These are phyloP conservation scores for Dicrurus megarhynchus DNA, from an alignment of 2,113 vertebrate species.

Conservation along the genomic window DNA sequence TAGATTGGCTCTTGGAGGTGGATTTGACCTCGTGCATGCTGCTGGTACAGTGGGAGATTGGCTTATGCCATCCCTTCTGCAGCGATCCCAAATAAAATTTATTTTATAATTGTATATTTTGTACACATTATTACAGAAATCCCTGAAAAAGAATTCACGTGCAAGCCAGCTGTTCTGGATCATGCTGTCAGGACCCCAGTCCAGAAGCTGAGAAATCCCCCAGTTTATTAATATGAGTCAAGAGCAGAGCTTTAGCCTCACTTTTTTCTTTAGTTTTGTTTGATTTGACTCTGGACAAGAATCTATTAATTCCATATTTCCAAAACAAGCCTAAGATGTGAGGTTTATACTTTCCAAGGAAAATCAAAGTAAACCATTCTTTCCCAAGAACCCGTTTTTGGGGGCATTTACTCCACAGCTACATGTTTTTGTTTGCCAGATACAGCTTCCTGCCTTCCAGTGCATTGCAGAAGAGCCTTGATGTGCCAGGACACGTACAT, in stretches of 20 bases:
- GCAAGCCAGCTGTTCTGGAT: not conserved
- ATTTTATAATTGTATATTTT: not conserved
- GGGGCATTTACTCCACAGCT: not conserved
- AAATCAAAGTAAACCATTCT: not conserved
- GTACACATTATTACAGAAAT: not conserved
- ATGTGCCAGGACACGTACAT: accelerated
- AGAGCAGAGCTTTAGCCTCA: not conserved
- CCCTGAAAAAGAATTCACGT: not conserved
- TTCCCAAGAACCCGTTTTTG: not conserved
- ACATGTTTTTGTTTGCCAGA: not conserved
- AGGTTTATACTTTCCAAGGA: not conserved
- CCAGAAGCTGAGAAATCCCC: not conserved
- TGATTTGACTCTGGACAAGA: not conserved
- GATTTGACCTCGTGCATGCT: not conserved
- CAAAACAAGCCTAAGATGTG: not conserved
- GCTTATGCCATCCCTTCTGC: not conserved
- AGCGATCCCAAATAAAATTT: not conserved
- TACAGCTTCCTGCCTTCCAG: not conserved
- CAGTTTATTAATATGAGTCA: not conserved
- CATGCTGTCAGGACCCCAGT: not conserved
- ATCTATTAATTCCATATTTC: not conserved
- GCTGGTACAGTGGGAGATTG: not conserved
- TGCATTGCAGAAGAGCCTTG: not conserved
- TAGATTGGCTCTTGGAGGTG: not conserved
- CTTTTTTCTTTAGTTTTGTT: not conserved